Evolutionary conservation across 2,113 vertebrate genomes (phyloP).

Genomic region (Hirundichthys speculiger): DNA sequence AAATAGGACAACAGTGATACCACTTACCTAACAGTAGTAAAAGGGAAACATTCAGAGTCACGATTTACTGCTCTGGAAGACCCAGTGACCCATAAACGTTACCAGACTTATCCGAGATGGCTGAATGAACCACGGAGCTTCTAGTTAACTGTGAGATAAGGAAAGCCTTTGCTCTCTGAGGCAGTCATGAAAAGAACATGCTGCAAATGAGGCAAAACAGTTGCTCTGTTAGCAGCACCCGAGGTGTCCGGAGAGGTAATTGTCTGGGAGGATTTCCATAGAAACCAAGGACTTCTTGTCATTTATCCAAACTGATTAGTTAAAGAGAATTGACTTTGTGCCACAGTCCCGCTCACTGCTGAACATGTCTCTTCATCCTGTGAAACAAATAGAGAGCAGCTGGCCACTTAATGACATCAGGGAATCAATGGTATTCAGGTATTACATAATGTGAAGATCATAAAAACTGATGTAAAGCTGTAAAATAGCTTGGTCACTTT

Average conservation of each 20-base stretch:
- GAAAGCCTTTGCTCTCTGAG: conserved; percentile 12
- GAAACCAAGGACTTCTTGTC: conserved; percentile 36
- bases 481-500: conserved; percentile 40
- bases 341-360: conserved; percentile 3
- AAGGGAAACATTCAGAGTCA: conserved; percentile 1
- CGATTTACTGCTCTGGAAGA: background rate
- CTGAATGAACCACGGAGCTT: background rate
- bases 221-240: conserved; percentile 15
- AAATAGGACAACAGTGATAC: background rate
- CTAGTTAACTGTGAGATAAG: conserved; percentile 3
- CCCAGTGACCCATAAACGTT: background rate
- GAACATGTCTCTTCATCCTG: conserved; percentile 10
- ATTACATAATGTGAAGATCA: conserved; percentile 21
- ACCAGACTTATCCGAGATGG: conserved; percentile 1
- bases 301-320: conserved; percentile 26
- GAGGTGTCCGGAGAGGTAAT: conserved; percentile 15
- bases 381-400: conserved; percentile 34
- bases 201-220: conserved; percentile 10
- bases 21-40: conserved; percentile 20
- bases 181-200: conserved; percentile 1
- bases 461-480: conserved; percentile 34
- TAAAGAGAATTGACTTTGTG: conserved; percentile 20
- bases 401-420: conserved; percentile 20
- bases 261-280: conserved; percentile 51
- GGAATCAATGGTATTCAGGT: conserved; percentile 32